Percentiles rank a stretch among this genome's conserved stretches.
These are phyloP conservation scores for Rhinogobius similis DNA, from an alignment of 2,113 vertebrate genomes.

Conservation along the genomic window DNA sequence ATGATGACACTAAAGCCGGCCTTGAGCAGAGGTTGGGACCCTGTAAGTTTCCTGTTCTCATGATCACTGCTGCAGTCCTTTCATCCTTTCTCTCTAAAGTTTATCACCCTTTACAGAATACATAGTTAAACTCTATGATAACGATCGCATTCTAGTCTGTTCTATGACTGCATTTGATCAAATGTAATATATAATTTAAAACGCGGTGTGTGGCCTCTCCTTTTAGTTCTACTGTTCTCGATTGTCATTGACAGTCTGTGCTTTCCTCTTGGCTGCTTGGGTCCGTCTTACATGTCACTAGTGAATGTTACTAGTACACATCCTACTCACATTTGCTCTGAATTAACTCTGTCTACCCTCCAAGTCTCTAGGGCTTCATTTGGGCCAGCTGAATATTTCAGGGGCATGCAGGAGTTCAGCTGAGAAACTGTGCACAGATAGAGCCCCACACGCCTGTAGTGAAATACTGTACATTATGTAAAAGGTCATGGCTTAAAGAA, in stretches of 20 bases:
- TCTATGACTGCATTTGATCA: not conserved
- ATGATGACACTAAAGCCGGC: not conserved
- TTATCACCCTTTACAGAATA: not conserved
- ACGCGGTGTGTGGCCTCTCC: not conserved
- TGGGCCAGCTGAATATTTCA: slow-evolving; percentile 48
- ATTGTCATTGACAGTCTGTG: slow-evolving; percentile 47
- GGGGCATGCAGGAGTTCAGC: slow-evolving; percentile 18
- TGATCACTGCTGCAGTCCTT: not conserved
- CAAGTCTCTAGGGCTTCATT: slow-evolving; percentile 20
- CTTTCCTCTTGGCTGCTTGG: slow-evolving; percentile 6
- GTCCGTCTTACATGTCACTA: slow-evolving; percentile 20
- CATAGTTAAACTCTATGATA: not conserved
- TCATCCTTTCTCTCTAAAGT: not conserved
- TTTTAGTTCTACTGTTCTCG: slow-evolving; percentile 28
- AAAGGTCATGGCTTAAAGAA: slow-evolving; percentile 31
- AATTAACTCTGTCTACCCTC: slow-evolving; percentile 24
- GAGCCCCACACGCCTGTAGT: slow-evolving; percentile 10
- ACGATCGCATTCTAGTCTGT: not conserved
- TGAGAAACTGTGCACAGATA: slow-evolving; percentile 7
- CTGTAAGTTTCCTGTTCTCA: not conserved
- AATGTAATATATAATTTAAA: not conserved
- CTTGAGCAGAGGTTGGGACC: not conserved
- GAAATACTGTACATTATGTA: slow-evolving; percentile 34
- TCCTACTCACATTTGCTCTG: not conserved
- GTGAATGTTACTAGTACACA: slow-evolving; percentile 5